These are phyloP conservation scores for Aplochiton taeniatus DNA, from an alignment of 2,797 vertebrate genomes.

Conservation along the genomic window DNA sequence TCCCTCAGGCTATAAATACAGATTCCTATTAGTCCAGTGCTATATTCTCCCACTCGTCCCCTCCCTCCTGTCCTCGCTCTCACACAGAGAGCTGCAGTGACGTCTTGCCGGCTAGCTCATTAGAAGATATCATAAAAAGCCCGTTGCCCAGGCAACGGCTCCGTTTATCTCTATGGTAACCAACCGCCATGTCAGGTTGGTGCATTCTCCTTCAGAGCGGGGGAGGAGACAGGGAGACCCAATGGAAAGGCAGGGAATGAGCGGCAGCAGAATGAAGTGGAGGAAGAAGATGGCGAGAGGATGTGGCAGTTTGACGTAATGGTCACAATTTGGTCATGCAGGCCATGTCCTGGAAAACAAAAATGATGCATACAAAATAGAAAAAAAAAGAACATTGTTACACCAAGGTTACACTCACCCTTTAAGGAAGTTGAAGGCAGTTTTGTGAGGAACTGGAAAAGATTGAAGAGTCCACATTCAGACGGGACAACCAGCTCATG, in stretches of 20 bases:
- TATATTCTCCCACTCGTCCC: conserved; percentile 62
- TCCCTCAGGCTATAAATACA: conserved; percentile 63
- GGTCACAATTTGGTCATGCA: conserved; percentile 68
- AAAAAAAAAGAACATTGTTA: no score
- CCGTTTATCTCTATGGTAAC: conserved; percentile 70
- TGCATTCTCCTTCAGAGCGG: conserved; percentile 44
- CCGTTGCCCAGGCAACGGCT: conserved; percentile 68
- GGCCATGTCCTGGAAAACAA: conserved; percentile 47
- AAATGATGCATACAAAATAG: neutral
- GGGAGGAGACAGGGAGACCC: conserved; percentile 48
- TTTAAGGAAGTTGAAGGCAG: no score
- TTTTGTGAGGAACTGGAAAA: no score
- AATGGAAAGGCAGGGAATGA: conserved; percentile 38
- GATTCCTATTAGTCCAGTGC: conserved; percentile 56
- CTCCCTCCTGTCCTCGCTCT: conserved; percentile 26
- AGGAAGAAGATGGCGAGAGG: conserved; percentile 15
- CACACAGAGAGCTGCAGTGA: conserved; percentile 61
- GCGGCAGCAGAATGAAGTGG: conserved; percentile 9
- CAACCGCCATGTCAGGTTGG: conserved; percentile 61
- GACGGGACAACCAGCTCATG: neutral
- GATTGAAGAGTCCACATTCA: no score
- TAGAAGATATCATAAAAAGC: conserved; percentile 72
- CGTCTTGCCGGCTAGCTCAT: conserved; percentile 64
- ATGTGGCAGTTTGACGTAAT: conserved; percentile 57
- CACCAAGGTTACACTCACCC: no score